These are phyloP conservation scores for Nycticryphes semicollaris DNA, from an alignment of 2,113 vertebrate genomes.

Conservation along the genomic window DNA sequence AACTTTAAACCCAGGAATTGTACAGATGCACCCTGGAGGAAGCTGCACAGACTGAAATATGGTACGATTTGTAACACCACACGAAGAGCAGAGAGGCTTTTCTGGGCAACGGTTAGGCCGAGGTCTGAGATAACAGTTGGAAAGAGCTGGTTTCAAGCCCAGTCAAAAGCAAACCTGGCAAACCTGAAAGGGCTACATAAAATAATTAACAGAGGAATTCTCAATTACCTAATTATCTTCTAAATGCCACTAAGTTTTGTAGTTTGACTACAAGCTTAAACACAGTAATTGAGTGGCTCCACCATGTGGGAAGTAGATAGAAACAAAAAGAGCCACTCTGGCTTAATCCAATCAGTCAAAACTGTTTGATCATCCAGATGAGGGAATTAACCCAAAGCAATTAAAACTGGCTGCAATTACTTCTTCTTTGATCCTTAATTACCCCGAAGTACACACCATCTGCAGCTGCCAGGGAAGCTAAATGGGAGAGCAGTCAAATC, in stretches of 20 bases:
- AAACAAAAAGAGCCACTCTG: background rate
- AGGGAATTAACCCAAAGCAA: background rate
- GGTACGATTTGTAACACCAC: background rate
- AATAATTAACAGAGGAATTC: background rate
- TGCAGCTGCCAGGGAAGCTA: constrained; percentile 13
- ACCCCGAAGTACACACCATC: background rate
- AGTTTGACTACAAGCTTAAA: background rate
- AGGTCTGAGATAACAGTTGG: background rate
- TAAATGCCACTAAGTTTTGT: background rate
- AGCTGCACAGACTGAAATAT: background rate
- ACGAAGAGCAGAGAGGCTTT: background rate
- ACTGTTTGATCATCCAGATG: background rate
- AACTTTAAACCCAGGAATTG: background rate
- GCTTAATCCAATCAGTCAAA: background rate
- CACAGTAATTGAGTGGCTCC: background rate
- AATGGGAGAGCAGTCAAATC: background rate
- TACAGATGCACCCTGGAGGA: background rate
- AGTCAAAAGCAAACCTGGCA: background rate
- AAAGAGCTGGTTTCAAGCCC: background rate
- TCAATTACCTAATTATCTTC: background rate
- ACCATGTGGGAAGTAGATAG: background rate
- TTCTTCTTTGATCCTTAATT: constrained; percentile 27
- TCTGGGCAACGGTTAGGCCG: background rate
- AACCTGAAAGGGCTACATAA: background rate
- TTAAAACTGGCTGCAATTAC: background rate